phyloP scores from a whole-genome alignment of 2,797 vertebrate species.

The Leptoclinus maculatus region DNA sequence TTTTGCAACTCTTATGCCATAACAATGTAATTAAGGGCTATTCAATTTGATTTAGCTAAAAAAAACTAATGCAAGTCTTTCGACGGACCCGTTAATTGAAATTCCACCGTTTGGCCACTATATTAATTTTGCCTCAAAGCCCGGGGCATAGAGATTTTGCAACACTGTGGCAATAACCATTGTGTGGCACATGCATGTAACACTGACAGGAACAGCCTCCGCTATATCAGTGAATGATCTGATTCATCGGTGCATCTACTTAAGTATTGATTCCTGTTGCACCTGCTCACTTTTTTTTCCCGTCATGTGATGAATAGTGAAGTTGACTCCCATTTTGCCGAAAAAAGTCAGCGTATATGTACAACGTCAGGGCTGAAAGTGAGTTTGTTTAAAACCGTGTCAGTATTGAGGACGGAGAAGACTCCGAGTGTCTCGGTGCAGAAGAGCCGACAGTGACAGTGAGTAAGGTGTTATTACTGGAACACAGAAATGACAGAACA shows the following conservation, averaged over 20 bases:
- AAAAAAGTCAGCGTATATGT: not conserved
- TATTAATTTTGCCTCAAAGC: no score
- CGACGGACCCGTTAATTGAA: not conserved
- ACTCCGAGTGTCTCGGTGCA: conserved; percentile 5
- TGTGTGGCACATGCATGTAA: no score
- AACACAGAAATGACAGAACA: conserved; percentile 63
- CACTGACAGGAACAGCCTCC: no score
- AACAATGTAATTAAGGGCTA: not conserved
- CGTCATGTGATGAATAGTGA: no score
- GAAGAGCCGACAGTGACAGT: conserved; percentile 40
- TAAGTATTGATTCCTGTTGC: no score
- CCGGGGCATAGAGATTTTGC: no score
- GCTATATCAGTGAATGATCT: no score
- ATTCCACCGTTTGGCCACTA: not conserved
- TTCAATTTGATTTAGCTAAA: not conserved
- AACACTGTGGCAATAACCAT: no score
- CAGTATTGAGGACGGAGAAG: not conserved
- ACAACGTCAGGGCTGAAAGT: not conserved
- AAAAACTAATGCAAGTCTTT: not conserved
- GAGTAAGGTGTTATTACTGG: conserved; percentile 60
- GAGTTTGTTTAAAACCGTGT: no score
- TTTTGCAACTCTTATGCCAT: not conserved
- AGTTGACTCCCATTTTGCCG: no score
- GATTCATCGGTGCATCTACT: no score
- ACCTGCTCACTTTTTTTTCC: no score